These are phyloP conservation scores for Pangasius macronema DNA, from an alignment of 2,797 vertebrate genomes.

Conservation along the genomic window DNA sequence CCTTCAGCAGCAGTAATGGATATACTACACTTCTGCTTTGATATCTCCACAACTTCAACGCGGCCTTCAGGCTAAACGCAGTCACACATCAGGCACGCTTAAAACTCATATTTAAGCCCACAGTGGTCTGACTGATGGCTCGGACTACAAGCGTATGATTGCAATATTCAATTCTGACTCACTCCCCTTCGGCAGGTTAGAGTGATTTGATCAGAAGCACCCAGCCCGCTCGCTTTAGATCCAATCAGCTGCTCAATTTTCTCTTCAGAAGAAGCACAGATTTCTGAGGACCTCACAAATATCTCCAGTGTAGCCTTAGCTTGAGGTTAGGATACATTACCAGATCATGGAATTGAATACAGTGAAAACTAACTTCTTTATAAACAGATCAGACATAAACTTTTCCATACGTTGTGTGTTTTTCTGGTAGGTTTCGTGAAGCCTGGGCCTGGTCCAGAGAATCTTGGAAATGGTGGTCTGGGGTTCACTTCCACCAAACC, in stretches of 20 bases:
- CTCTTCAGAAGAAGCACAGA: conserved; percentile 1
- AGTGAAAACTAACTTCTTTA: not conserved
- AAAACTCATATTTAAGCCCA: conserved; percentile 18
- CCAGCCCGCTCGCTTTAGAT: conserved; percentile 33
- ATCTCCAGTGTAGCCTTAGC: conserved; percentile 1
- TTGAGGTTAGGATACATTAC: not conserved
- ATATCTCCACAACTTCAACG: conserved; percentile 1
- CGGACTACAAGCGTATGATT: conserved; percentile 24
- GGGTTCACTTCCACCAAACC: not conserved
- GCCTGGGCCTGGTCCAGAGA: not conserved
- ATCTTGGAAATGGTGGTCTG: not conserved
- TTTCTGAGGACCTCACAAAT: not conserved
- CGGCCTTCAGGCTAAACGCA: not conserved
- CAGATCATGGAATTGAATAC: not conserved
- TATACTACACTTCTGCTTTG: not conserved
- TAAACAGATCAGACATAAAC: not conserved
- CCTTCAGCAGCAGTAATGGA: not conserved
- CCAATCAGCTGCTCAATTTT: conserved; percentile 50
- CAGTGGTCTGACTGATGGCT: conserved; percentile 35
- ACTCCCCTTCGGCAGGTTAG: conserved; percentile 26
- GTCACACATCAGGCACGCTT: not conserved
- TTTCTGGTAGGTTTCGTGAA: not conserved
- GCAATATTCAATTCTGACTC: conserved; percentile 29
- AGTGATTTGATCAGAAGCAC: conserved; percentile 38
- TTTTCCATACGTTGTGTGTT: not conserved